Evolutionary conservation across 37 sponge, comb jelly and placozoan genomes (phyloP).

Genomic region (Geodia barretti): DNA sequence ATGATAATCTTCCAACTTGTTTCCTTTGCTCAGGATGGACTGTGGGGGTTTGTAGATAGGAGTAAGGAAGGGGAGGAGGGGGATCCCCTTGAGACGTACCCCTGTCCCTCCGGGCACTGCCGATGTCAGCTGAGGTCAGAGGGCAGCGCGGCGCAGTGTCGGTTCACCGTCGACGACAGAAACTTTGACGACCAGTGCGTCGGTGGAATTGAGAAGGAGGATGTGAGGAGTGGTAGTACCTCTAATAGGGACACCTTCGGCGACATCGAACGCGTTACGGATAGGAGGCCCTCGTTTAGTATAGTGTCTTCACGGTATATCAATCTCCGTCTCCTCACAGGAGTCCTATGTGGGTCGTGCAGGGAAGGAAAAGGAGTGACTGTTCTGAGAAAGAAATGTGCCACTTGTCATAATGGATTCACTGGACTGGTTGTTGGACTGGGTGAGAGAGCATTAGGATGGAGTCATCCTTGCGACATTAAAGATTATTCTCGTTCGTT

Average conservation of each 20-base stretch:
- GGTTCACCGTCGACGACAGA: slow-evolving; percentile 11
- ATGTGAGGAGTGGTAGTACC: not conserved
- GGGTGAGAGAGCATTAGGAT: slow-evolving; percentile 31
- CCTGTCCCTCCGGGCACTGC: slow-evolving; percentile 58
- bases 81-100: slow-evolving; percentile 21
- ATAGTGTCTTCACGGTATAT: not conserved
- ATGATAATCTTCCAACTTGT: no score
- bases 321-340: slow-evolving; percentile 18
- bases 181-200: slow-evolving; percentile 18
- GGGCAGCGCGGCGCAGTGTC: not conserved
- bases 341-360: slow-evolving; percentile 75
- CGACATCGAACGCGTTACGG: not conserved
- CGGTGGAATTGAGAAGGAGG: slow-evolving; percentile 38
- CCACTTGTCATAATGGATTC: slow-evolving; percentile 28
- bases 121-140: slow-evolving; percentile 3
- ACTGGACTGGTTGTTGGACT: slow-evolving; percentile 25
- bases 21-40: not conserved
- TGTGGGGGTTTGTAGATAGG: slow-evolving; percentile 28
- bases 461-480: no score
- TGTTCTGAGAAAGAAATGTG: slow-evolving; percentile 57
- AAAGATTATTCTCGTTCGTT: not conserved
- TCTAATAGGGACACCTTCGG: not conserved
- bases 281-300: not conserved
- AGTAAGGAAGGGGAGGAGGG: not conserved
- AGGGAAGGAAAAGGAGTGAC: slow-evolving; percentile 53